Conservation (phyloP, 2,888 invertebrate species). For the Heterodera filipjevi region DNA sequence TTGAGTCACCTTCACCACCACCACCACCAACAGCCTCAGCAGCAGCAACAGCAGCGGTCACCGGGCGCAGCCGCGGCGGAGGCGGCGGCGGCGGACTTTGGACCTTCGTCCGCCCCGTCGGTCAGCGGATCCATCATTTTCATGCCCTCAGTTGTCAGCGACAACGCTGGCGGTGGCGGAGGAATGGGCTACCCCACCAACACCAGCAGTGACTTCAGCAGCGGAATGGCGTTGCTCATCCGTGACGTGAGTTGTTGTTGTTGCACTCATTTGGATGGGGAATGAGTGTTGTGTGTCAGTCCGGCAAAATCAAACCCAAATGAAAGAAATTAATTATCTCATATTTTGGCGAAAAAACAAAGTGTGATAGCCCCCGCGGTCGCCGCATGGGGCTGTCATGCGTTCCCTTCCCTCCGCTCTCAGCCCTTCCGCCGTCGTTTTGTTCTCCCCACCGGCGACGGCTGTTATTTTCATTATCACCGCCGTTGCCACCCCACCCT, state of each 20-base stretch:
- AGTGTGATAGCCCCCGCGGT: neutral
- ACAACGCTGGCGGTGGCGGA: neutral
- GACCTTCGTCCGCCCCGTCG: slow-evolving; percentile 9
- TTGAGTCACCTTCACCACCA: neutral
- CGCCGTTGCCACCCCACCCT: neutral
- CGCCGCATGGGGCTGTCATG: neutral
- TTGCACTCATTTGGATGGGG: neutral
- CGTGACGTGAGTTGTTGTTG: slow-evolving; percentile 8
- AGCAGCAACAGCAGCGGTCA: neutral
- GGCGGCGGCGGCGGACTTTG: slow-evolving; percentile 10
- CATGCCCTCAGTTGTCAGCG: slow-evolving; percentile 13
- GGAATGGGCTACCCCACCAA: too few species aligned
- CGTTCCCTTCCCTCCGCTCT: neutral
- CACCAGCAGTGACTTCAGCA: neutral
- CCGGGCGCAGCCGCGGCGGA: neutral
- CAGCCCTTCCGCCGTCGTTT: neutral
- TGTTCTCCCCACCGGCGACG: neutral
- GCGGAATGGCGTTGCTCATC: slow-evolving; percentile 20
- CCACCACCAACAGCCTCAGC: too few species aligned
- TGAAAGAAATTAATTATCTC: neutral
- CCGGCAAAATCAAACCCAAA: neutral
- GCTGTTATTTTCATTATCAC: slow-evolving; percentile 8
- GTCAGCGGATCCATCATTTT: slow-evolving; percentile 21
- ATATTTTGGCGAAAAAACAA: neutral
- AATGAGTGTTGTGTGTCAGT: slow-evolving; percentile 13